A percentile compares a stretch with the other conserved stretches of the same genome.
These are phyloP conservation scores for Amblyopsis rosae DNA, from an alignment of 2,113 vertebrate genomes.

Conservation along the genomic window DNA sequence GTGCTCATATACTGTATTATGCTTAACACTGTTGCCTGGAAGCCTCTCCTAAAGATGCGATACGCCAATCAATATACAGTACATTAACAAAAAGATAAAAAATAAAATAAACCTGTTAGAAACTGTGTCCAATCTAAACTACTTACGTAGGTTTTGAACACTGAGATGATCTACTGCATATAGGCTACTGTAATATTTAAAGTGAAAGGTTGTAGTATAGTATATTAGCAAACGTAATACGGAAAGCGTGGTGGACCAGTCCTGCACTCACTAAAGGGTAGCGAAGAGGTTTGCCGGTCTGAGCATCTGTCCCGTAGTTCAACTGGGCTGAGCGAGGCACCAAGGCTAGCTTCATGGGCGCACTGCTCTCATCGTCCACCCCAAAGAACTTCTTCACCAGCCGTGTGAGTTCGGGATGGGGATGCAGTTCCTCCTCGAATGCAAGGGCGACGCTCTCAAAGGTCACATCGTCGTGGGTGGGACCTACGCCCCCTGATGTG, in stretches of 20 bases:
- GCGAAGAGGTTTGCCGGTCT: constrained; percentile 72
- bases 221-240: too few species aligned
- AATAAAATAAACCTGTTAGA: background rate
- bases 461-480: constrained; percentile 95
- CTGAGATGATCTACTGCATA: too few species aligned
- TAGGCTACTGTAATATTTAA: background rate
- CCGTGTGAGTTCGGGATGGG: constrained; percentile 82
- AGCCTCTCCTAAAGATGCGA: background rate
- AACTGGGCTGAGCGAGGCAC: constrained; percentile 85
- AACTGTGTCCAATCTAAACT: background rate
- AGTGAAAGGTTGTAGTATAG: too few species aligned
- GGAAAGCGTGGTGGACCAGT: background rate
- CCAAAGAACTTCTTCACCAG: constrained; percentile 81
- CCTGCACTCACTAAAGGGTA: constrained; percentile 83
- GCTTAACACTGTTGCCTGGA: background rate
- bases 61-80: background rate
- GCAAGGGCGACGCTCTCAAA: constrained; percentile 90
- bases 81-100: background rate
- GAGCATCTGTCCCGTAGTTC: constrained; percentile 83
- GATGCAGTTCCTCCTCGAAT: constrained; percentile 80
- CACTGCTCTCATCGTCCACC: constrained; percentile 53
- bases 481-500: constrained; percentile 91
- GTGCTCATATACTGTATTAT: too few species aligned
- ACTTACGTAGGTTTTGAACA: background rate
- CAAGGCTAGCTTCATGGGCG: constrained; percentile 85